These are phyloP conservation scores for Chionis minor DNA, from an alignment of 2,113 vertebrate genomes.

Conservation along the genomic window DNA sequence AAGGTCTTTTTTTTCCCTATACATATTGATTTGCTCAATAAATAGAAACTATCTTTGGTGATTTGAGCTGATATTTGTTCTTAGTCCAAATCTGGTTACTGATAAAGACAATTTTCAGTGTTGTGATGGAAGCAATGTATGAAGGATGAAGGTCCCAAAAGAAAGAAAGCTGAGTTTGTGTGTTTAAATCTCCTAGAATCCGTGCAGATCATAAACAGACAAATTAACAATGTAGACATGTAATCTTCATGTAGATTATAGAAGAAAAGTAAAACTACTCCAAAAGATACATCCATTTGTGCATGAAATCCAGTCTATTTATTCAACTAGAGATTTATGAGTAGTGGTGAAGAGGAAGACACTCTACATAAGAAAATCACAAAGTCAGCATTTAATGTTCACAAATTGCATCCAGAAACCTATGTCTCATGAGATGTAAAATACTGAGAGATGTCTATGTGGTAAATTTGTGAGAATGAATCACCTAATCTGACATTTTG, in stretches of 20 bases:
- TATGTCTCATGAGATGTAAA: not conserved
- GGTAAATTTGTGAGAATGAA: not conserved
- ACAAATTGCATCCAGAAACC: not conserved
- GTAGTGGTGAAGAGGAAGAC: not conserved
- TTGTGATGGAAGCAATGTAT: not conserved
- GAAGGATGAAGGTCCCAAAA: not conserved
- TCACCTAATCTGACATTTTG: not conserved
- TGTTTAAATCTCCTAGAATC: not conserved
- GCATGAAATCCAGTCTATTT: not conserved
- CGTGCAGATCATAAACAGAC: not conserved
- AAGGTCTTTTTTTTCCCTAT: fast-evolving
- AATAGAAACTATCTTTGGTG: not conserved
- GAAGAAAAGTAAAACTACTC: not conserved
- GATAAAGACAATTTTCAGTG: not conserved
- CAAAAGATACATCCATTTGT: not conserved
- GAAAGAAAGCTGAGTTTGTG: not conserved
- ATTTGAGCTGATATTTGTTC: not conserved
- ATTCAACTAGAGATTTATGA: not conserved
- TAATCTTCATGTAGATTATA: not conserved
- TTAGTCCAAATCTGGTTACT: not conserved
- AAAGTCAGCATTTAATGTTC: not conserved
- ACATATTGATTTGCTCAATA: not conserved
- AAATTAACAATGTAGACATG: not conserved
- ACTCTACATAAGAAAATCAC: not conserved
- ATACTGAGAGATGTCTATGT: not conserved